Evolutionary conservation across 2,797 vertebrate genomes (phyloP), one percentile per base, ranked within the genome.

Genomic region (Anguilla marmorata): DNA sequence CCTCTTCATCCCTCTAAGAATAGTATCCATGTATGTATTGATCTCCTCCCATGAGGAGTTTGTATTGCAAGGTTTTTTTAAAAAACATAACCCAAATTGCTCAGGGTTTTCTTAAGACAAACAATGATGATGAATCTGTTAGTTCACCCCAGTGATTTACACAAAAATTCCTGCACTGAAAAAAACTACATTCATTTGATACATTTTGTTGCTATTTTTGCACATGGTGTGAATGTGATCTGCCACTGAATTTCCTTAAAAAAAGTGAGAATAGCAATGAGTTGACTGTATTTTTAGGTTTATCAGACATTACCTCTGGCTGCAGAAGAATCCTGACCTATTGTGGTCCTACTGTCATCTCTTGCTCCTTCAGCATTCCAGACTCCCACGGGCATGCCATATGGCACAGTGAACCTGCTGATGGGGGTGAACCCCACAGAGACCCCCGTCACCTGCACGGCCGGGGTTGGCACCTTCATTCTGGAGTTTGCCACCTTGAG

Each of bases 391-490:
- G 98, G 98, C 30, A 99, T 99, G 98, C 98, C 98, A 0, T 99
- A 98, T 87, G 98, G 98, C 14, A 99, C 98, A 0, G 98, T 99
- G 90, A 99, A 99, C 93, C 96, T 99, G 66, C 95, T 98, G 92
- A 96, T 91, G 0, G 98, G 98, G 0, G 98, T 99, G 87, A 98
- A 98, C 91, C 97, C 97, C 0, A 95, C 96, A 0, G 98, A 99
- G 92, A 99, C 98, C 0, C 96, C 98, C 0, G 97, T 99, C 90
- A 99, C 98, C 37, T 99, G 98, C 89, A 99, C 98, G 0, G 98
- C 98, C 14, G 98, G 98, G 0, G 97, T 99, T 1, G 98, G 98
- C 30, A 99, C 98, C 8, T 99, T 98, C 93, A 98, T 99, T 92
- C 95, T 99, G 94, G 98, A 99, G 92, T 99, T 99, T 88, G 96